Evolutionary conservation across 2,888 invertebrate species (phyloP), one percentile per base, ranked within the genome.

Genomic region (Tricholauxania praeusta): DNA sequence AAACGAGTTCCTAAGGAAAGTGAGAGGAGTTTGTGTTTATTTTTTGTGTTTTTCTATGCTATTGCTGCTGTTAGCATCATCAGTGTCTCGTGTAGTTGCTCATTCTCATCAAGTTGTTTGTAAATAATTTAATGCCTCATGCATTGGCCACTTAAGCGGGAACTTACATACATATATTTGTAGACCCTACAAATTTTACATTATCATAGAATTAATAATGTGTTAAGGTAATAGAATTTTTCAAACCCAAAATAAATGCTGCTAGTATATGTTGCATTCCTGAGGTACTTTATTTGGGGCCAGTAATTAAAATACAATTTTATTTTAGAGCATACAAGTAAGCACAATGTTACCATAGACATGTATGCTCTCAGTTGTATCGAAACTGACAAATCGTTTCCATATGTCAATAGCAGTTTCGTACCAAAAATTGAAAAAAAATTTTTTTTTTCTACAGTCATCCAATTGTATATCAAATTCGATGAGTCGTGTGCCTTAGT

Each of bases 1-100:
- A 75, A 77, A 76, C 79, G 75, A 78, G 81, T 87, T 85, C 83
- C 77, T 80, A 84, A 85, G 81, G 86, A 87, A 87, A 87, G 87
- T 87, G 87, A 87, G 87, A 87, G 87, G 86, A 83, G 78, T 81
- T 77, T 77, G 22, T 66, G 55, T 72, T 22, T 70, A 62, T 62
- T 63, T 73, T 53, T 60, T 74, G 55, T 39, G 2, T 39, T 7
- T 39, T 39, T 39, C 60, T 12, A 8, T 51, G 17, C 14, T 48
- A 48, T 17, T 68, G 59, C 59, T 68, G 48, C 22, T 57, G 71
- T 53, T 72, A 48, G 69, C 14, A 14, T 39, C 39, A 39, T 10
- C n/a, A 63, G 28, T 15, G 49, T 12, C 52, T 62, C n/a, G 49
- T 69, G 49, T 8, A 15, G 28, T 48, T 57, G 19, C 32, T 48